phyloP scores from a whole-genome alignment of 2,888 invertebrate genomes.

The Caenorhabditis sp. region DNA sequence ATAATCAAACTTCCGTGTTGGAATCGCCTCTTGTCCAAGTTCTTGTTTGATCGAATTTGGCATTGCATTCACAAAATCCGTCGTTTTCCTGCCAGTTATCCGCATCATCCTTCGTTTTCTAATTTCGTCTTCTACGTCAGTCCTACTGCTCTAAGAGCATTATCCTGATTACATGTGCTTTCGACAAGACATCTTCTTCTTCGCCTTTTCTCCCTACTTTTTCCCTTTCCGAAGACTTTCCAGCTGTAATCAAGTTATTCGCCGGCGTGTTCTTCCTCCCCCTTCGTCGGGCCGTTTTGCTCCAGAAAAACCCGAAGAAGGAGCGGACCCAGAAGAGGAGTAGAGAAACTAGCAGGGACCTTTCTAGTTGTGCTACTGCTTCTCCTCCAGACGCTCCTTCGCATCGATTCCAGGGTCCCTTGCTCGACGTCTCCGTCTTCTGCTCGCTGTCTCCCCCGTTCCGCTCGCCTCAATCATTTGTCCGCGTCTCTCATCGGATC shows the following conservation, averaged over 20 bases:
- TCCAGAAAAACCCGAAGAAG: conserved; percentile 21
- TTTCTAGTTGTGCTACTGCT: conserved; percentile 21
- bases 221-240: neutral
- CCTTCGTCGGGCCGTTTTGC: neutral
- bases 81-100: neutral
- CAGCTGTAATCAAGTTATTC: conserved; percentile 11
- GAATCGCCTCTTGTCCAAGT: too few relatives aligned
- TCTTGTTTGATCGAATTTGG: too few relatives aligned
- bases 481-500: conserved; percentile 50
- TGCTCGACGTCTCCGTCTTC: conserved; percentile 32
- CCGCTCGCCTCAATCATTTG: conserved; percentile 46
- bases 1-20: too few relatives aligned
- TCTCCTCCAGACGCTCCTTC: conserved; percentile 26
- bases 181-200: conserved; percentile 3
- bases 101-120: conserved; percentile 1
- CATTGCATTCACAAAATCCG: too few relatives aligned
- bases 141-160: conserved; percentile 30
- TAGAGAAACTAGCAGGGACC: conserved; percentile 48
- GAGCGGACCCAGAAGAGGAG: conserved; percentile 17
- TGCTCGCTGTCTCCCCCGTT: conserved; percentile 9
- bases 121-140: conserved; percentile 24
- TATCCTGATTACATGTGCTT: conserved; percentile 37
- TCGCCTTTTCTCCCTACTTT: too few relatives aligned
- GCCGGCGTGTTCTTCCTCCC: conserved; percentile 3
- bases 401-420: conserved; percentile 54